phyloP scores from a whole-genome alignment of 2,797 vertebrate genomes.

The Cephalopachus bancanus region DNA sequence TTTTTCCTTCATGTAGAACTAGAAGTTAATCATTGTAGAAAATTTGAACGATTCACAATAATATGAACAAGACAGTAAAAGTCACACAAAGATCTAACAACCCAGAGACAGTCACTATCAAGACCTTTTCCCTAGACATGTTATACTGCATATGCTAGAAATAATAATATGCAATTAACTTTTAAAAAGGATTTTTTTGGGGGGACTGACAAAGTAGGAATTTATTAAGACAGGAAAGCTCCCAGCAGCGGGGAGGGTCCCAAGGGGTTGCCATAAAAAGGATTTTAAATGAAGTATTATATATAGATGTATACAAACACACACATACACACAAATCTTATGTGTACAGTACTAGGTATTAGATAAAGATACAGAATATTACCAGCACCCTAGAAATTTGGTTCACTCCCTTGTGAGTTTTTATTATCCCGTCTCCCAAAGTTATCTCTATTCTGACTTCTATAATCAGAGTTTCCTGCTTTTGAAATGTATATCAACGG shows the following conservation, averaged over 20 bases:
- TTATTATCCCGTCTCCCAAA: not conserved
- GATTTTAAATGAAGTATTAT: not conserved
- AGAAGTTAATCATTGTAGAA: not conserved
- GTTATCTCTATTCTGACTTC: not conserved
- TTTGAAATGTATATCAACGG: not conserved
- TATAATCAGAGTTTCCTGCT: not conserved
- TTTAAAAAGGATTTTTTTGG: not conserved
- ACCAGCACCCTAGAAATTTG: not conserved
- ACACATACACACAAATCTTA: not conserved
- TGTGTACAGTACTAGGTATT: not conserved
- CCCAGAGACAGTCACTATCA: not conserved
- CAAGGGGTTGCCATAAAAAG: too few species aligned
- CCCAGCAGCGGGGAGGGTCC: too few species aligned
- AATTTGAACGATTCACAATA: not conserved
- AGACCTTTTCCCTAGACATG: not conserved
- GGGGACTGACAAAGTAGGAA: too few species aligned
- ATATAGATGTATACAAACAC: not conserved
- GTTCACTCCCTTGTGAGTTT: not conserved
- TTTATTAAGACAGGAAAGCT: too few species aligned
- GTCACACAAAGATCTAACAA: not conserved
- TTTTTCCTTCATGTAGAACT: not conserved
- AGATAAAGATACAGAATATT: not conserved
- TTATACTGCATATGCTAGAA: not conserved
- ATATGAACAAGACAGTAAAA: conserved; percentile 1
- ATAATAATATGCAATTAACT: not conserved